These are phyloP conservation scores for Nezara viridula DNA, from an alignment of 2,888 invertebrate genomes.

Conservation along the genomic window DNA sequence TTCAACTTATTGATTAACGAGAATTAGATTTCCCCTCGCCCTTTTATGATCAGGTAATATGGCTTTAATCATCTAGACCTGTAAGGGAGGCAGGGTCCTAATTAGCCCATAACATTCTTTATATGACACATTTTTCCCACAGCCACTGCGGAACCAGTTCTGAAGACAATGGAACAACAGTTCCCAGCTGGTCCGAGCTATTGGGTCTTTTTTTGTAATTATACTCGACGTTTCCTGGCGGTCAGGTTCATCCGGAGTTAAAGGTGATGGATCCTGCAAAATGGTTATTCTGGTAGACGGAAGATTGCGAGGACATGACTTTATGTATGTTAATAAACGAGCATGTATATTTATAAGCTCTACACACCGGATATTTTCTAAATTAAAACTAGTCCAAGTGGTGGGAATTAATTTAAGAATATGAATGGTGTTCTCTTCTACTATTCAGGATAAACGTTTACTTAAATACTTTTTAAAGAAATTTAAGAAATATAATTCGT, in stretches of 20 bases:
- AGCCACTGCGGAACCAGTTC: background rate
- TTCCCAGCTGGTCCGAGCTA: background rate
- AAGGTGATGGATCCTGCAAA: background rate
- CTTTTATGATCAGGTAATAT: background rate
- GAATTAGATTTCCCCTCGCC: too few species aligned
- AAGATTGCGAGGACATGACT: background rate
- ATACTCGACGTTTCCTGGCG: background rate
- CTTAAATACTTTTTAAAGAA: too few species aligned
- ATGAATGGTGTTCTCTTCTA: too few species aligned
- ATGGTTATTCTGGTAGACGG: background rate
- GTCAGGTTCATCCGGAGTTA: background rate
- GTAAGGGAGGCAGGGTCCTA: background rate
- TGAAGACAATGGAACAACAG: background rate
- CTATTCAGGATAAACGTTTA: too few species aligned
- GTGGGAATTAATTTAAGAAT: too few species aligned
- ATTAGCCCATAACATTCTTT: background rate
- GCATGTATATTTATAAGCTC: background rate
- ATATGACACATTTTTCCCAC: background rate
- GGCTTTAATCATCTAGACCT: background rate
- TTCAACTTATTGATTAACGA: too few species aligned
- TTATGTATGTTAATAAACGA: background rate
- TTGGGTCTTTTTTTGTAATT: background rate
- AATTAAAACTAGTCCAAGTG: too few species aligned
- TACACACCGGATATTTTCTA: too few species aligned
- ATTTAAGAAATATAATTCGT: too few species aligned